Evolutionary conservation across 2,797 vertebrate species (phyloP).

Genomic region (Pitangus sulphuratus): DNA sequence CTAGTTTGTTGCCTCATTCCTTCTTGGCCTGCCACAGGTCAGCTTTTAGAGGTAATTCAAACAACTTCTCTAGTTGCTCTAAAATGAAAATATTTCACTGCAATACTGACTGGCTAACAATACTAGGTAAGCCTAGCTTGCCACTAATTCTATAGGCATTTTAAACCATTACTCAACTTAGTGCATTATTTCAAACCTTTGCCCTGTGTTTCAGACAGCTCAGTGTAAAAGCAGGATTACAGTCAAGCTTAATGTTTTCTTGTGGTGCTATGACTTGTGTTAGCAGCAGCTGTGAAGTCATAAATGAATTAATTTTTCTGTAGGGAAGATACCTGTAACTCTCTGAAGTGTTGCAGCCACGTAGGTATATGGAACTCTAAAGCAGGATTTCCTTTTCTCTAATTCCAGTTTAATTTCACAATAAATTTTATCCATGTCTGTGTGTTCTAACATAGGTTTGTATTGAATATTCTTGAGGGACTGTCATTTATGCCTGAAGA

Average conservation of each 20-base stretch:
- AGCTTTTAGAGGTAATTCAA: not conserved
- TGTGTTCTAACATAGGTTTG: not conserved
- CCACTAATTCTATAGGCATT: not conserved
- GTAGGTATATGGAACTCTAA: not conserved
- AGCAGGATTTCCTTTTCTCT: not conserved
- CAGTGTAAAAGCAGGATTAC: not conserved
- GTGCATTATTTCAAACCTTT: not conserved
- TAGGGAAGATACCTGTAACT: not conserved
- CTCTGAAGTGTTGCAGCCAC: not conserved
- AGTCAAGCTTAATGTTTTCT: not conserved
- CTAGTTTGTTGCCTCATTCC: not conserved
- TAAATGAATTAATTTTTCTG: not conserved
- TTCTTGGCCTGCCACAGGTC: not conserved
- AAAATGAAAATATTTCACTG: not conserved
- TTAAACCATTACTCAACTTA: not conserved
- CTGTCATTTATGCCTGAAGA: not conserved
- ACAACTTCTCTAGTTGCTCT: not conserved
- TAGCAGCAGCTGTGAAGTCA: not conserved
- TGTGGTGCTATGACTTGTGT: not conserved
- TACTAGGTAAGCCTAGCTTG: not conserved
- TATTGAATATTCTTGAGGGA: not conserved
- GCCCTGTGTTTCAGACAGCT: not conserved
- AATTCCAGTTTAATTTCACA: not conserved
- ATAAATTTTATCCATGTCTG: not conserved
- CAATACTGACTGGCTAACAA: not conserved